phyloP scores from a whole-genome alignment of 2,888 invertebrate genomes.

The Aspidiotus destructor region DNA sequence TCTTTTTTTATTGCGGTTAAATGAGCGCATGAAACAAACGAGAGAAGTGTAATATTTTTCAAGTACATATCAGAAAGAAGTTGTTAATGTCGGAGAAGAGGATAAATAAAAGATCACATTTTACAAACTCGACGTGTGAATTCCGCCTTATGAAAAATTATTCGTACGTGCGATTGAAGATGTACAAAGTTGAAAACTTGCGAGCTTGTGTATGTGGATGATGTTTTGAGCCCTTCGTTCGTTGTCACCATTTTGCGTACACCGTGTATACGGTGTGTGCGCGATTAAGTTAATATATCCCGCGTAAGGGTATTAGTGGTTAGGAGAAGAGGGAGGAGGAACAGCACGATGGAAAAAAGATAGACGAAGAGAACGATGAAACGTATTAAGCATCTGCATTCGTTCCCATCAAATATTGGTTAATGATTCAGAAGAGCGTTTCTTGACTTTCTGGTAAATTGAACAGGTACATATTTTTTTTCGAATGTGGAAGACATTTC shows the following conservation, averaged over 20 bases:
- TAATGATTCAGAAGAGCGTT: slow-evolving; percentile 19
- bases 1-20: too few species aligned
- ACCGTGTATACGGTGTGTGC: neutral
- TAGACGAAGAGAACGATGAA: neutral
- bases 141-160: neutral
- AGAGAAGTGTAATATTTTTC: too few species aligned
- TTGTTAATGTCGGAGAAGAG: neutral
- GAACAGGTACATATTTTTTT: slow-evolving; percentile 13
- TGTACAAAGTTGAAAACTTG: neutral
- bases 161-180: neutral
- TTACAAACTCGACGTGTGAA: slow-evolving; percentile 4
- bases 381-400: slow-evolving; percentile 16
- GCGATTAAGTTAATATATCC: slow-evolving; percentile 13
- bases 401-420: slow-evolving; percentile 19
- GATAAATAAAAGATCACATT: slow-evolving; percentile 1
- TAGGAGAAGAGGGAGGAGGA: neutral
- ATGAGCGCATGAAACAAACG: too few species aligned
- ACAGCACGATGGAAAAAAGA: neutral
- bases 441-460: slow-evolving; percentile 22
- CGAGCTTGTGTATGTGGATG: slow-evolving; percentile 1
- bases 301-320: neutral
- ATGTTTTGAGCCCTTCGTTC: slow-evolving; percentile 6
- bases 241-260: neutral
- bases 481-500: too few species aligned
- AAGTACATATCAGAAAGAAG: too few species aligned